A percentile compares a stretch with the other conserved stretches of the same genome.
phyloP scores from a whole-genome alignment of 2,113 vertebrate species.

The Spermophilus dauricus region DNA sequence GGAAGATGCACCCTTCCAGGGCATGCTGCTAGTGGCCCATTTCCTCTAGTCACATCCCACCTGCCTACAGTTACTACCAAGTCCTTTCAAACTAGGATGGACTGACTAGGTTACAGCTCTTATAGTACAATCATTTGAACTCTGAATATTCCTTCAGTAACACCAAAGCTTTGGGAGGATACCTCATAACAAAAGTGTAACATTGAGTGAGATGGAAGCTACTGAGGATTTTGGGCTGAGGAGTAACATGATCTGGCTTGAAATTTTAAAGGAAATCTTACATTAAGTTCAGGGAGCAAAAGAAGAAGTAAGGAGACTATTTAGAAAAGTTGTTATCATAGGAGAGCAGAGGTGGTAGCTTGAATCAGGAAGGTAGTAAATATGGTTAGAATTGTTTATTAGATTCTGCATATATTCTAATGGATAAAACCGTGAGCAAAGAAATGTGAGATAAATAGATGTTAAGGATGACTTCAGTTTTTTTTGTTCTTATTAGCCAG shows the following conservation, averaged over 20 bases:
- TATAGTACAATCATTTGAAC: too few species aligned
- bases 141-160: too few species aligned
- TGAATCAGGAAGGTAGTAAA: neutral
- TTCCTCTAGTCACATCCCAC: too few species aligned
- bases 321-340: neutral
- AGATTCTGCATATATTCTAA: neutral
- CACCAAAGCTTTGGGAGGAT: too few species aligned
- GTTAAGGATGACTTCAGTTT: neutral
- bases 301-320: neutral
- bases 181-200: too few species aligned
- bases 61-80: too few species aligned
- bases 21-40: too few species aligned
- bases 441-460: neutral
- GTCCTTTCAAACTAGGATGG: too few species aligned
- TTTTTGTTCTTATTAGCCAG: neutral
- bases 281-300: neutral
- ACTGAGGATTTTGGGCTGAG: neutral
- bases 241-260: conserved; percentile 37
- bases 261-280: conserved; percentile 32
- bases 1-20: too few species aligned
- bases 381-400: neutral
- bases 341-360: neutral
- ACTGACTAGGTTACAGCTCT: too few species aligned
- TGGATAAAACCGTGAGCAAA: neutral
- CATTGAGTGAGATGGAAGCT: neutral